Conservation (phyloP, 2,888 invertebrate genomes). For the Volucella zonaria region DNA sequence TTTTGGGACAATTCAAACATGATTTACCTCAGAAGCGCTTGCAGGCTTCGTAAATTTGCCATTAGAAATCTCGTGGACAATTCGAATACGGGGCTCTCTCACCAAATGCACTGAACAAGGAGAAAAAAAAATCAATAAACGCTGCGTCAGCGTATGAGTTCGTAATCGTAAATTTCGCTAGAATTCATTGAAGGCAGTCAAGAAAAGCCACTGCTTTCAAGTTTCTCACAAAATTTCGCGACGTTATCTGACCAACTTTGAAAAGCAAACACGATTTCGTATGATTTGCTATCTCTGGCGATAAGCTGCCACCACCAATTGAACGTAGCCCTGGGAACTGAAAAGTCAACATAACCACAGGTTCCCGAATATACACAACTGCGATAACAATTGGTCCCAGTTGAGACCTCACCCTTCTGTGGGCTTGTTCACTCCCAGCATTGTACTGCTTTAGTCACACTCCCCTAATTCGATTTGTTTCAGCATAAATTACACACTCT, state of each 20-base stretch:
- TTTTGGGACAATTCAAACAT: too few species aligned
- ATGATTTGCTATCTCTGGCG: background rate
- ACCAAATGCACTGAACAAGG: too few species aligned
- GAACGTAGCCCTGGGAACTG: conserved; percentile 1
- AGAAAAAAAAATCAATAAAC: too few species aligned
- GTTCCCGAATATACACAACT: background rate
- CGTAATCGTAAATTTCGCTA: too few species aligned
- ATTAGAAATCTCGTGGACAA: too few species aligned
- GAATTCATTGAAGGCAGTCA: too few species aligned
- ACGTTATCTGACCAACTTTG: background rate
- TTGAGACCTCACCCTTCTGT: background rate
- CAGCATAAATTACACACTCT: conserved; percentile 12
- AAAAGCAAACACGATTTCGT: background rate
- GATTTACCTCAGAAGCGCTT: too few species aligned
- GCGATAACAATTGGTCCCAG: background rate
- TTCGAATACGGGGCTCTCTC: too few species aligned
- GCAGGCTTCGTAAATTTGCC: too few species aligned
- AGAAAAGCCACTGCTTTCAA: too few species aligned
- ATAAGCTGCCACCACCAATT: conserved; percentile 5
- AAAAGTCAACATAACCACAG: conserved; percentile 13
- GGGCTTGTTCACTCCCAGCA: background rate
- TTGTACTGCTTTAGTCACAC: background rate
- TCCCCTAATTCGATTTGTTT: conserved; percentile 10
- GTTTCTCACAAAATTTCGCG: background rate
- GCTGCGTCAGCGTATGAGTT: too few species aligned